Evolutionary conservation across 2,797 vertebrate species (phyloP).

Genomic region (Sebastes minor): DNA sequence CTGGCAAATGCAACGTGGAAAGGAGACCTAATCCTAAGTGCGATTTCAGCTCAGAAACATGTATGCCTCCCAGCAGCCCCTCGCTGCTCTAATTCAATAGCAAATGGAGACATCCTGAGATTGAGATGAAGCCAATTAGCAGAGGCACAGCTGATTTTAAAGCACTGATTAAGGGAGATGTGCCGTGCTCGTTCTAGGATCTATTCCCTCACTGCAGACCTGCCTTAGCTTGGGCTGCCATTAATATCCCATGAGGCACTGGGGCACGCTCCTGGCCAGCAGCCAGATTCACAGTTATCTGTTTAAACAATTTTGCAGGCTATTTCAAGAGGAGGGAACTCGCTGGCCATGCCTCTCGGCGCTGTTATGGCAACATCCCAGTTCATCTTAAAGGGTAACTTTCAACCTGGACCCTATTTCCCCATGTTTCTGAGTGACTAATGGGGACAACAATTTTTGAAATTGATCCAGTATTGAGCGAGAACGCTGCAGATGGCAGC

Average conservation of each 20-base stretch:
- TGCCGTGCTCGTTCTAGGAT: conserved; percentile 83
- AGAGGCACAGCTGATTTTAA: conserved; percentile 84
- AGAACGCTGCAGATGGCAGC: neutral
- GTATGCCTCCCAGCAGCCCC: conserved; percentile 72
- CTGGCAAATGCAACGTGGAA: neutral
- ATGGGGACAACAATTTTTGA: neutral
- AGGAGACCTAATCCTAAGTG: conserved; percentile 1
- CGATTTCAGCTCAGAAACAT: conserved; percentile 41
- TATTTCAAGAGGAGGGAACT: conserved; percentile 85
- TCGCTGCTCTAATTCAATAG: conserved; percentile 85
- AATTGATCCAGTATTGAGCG: neutral
- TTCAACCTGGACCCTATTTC: neutral
- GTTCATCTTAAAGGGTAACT: conserved; percentile 59
- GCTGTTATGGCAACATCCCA: conserved; percentile 86
- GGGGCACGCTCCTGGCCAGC: conserved; percentile 79
- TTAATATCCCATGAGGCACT: conserved; percentile 82
- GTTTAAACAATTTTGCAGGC: conserved; percentile 85
- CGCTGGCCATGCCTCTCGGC: conserved; percentile 56
- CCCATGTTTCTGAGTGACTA: neutral
- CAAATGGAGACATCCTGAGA: conserved; percentile 85
- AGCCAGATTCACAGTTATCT: conserved; percentile 85
- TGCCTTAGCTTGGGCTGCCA: conserved; percentile 79
- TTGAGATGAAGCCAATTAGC: conserved; percentile 88
- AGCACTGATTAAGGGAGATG: conserved; percentile 82
- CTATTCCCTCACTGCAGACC: conserved; percentile 81